Evolutionary conservation across 2,113 vertebrate genomes (phyloP).

Genomic region (Noctilio leporinus): DNA sequence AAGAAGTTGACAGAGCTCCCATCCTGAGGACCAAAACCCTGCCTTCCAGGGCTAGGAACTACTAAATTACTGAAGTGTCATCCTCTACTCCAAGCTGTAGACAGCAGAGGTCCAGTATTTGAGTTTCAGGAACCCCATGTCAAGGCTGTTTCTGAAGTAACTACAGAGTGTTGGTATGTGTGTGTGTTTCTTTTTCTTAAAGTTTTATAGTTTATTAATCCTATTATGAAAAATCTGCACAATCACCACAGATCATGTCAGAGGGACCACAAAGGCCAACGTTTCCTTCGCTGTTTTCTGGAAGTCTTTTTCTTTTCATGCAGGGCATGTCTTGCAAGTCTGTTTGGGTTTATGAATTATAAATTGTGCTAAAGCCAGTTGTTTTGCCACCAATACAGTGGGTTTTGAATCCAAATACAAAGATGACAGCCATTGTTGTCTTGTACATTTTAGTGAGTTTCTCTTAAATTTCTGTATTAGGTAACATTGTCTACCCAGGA

Average conservation of each 20-base stretch:
- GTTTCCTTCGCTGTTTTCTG: conserved; percentile 90
- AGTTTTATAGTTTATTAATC: conserved; percentile 61
- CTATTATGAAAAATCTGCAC: conserved; percentile 4
- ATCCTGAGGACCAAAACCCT: background rate
- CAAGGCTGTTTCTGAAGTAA: background rate
- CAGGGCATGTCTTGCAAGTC: conserved; percentile 86
- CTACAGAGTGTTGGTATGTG: background rate
- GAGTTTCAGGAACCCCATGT: background rate
- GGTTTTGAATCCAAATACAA: conserved; percentile 90
- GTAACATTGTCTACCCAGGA: conserved; percentile 89
- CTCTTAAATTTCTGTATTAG: conserved; percentile 90
- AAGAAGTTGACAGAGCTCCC: background rate
- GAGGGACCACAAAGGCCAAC: too few relatives aligned
- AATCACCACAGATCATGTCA: background rate
- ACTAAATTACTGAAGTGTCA: background rate
- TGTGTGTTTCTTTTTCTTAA: background rate
- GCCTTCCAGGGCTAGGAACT: background rate
- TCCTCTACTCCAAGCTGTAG: background rate
- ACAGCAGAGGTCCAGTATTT: background rate
- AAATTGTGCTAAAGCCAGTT: conserved; percentile 91
- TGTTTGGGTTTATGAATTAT: conserved; percentile 91
- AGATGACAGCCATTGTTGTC: conserved; percentile 89
- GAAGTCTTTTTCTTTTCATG: conserved; percentile 92
- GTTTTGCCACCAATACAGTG: conserved; percentile 91
- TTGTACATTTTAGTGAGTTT: conserved; percentile 94